Evolutionary conservation across 2,113 vertebrate genomes (phyloP).

Genomic region (Silurus asotus): DNA sequence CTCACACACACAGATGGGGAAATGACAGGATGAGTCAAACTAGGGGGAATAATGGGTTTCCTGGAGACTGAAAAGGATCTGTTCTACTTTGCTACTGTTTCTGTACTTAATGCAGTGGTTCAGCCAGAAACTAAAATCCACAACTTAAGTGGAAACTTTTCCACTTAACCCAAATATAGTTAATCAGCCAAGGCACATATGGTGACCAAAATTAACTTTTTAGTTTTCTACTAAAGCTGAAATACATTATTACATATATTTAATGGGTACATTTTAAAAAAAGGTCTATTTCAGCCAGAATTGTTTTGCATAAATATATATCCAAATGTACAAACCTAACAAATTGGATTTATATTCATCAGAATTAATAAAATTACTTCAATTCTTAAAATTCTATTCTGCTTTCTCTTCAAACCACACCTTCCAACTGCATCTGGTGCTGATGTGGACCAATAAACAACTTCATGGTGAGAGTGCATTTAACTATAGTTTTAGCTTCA

Average conservation of each 20-base stretch:
- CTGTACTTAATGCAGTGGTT: neutral
- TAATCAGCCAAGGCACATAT: neutral
- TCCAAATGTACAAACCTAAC: neutral
- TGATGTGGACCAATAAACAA: neutral
- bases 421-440: neutral
- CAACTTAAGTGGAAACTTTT: neutral
- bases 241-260: neutral
- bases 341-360: neutral
- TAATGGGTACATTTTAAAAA: no score
- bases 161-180: neutral
- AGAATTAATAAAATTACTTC: neutral
- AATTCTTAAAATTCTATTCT: neutral
- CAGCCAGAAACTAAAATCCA: neutral
- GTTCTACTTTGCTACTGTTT: slow-evolving; percentile 37
- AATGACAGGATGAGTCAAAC: slow-evolving; percentile 54
- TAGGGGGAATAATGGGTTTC: slow-evolving; percentile 52
- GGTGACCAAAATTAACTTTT: neutral
- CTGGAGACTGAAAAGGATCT: slow-evolving; percentile 38
- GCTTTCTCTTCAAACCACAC: neutral
- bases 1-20: slow-evolving; percentile 47
- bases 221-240: neutral
- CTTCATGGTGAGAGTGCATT: neutral
- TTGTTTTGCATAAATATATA: neutral
- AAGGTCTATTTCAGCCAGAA: neutral
- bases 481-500: neutral